Evolutionary conservation across 2,113 vertebrate genomes (phyloP).

Genomic region (Spilogale gracilis): DNA sequence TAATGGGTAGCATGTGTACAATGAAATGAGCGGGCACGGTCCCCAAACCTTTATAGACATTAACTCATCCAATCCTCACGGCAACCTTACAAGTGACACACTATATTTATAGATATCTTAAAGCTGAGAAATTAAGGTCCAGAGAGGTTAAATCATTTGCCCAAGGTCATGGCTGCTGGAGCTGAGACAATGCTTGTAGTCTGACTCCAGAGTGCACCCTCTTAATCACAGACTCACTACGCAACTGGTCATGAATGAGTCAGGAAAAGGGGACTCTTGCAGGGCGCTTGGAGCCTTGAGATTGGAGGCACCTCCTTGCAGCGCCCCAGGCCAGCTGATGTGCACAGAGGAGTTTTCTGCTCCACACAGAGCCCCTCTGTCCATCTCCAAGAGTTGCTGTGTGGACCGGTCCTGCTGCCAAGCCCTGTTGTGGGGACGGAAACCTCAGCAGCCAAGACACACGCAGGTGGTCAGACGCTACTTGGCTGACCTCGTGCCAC

Average conservation of each 20-base stretch:
- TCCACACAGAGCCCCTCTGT: constrained; percentile 75
- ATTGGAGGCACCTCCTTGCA: not conserved
- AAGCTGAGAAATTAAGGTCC: not conserved
- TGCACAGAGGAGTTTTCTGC: not conserved
- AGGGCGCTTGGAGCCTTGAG: not conserved
- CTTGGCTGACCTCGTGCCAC: not conserved
- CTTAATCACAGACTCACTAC: not conserved
- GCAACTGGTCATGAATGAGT: not conserved
- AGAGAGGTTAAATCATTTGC: not conserved
- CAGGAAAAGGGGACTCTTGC: not conserved
- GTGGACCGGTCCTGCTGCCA: constrained; percentile 51
- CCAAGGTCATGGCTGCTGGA: not conserved
- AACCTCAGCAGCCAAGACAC: constrained; percentile 51
- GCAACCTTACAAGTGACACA: not conserved
- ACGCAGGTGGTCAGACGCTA: constrained; percentile 1
- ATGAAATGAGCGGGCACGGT: not conserved
- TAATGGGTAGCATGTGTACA: rapidly evolving
- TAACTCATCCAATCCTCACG: not conserved
- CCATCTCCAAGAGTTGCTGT: not conserved
- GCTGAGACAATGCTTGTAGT: not conserved
- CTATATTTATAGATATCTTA: not conserved
- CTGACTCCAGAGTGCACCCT: not conserved
- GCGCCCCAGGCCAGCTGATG: not conserved
- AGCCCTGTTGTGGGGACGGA: not conserved
- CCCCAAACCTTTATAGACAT: rapidly evolving